phyloP scores from a whole-genome alignment of 2,888 invertebrate genomes.

The Scaptomyza cyrtandrae region DNA sequence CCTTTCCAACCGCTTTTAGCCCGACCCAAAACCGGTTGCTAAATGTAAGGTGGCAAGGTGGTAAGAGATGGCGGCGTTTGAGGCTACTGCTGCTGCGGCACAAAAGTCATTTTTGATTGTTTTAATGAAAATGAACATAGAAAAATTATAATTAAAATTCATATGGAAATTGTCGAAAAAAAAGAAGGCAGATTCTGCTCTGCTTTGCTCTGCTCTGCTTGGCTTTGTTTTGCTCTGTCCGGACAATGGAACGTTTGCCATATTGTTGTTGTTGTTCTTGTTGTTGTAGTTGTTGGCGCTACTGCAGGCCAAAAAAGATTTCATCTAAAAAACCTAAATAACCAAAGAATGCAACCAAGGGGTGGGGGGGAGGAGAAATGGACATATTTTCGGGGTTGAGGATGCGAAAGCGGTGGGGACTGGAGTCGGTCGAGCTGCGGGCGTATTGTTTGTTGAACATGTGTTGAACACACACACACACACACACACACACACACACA shows the following conservation, averaged over 20 bases:
- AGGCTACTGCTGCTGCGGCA: slow-evolving; percentile 53
- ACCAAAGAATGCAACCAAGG: slow-evolving; percentile 74
- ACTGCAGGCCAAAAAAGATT: slow-evolving; percentile 74
- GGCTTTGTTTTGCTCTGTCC: slow-evolving; percentile 25
- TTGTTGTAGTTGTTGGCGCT: slow-evolving; percentile 35
- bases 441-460: slow-evolving; percentile 75
- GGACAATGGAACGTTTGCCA: slow-evolving; percentile 46
- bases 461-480: slow-evolving; percentile 54
- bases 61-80: slow-evolving; percentile 23
- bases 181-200: slow-evolving; percentile 29
- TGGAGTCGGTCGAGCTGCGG: slow-evolving; percentile 62
- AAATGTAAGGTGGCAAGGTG: slow-evolving; percentile 8
- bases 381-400: slow-evolving; percentile 25
- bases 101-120: slow-evolving; percentile 80
- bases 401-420: not conserved
- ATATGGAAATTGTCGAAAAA: slow-evolving; percentile 75
- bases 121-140: slow-evolving; percentile 81
- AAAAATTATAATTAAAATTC: slow-evolving; percentile 81
- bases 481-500: slow-evolving; percentile 11
- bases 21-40: not conserved
- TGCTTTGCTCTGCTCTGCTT: slow-evolving; percentile 20
- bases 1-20: not conserved
- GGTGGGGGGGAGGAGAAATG: slow-evolving; percentile 25
- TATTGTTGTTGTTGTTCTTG: slow-evolving; percentile 34
- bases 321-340: slow-evolving; percentile 68